Evolutionary conservation across 2,888 invertebrate species (phyloP).

Genomic region (Cordilura impudica): DNA sequence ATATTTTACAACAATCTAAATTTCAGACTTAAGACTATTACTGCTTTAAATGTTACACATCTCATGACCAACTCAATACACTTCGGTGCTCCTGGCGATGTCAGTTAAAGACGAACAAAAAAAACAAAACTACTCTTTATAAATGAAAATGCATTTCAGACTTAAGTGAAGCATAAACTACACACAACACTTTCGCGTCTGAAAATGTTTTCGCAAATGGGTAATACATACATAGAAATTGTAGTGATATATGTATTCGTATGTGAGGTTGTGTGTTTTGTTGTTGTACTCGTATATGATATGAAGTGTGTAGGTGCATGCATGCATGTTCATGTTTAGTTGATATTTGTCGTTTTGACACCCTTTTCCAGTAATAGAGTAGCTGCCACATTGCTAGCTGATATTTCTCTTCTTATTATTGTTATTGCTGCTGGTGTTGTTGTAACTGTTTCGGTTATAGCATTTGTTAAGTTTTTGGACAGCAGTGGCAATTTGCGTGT

Average conservation of each 20-base stretch:
- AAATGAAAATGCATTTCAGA: conserved; percentile 50
- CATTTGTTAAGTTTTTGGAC: conserved; percentile 60
- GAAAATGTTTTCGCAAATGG: conserved; percentile 35
- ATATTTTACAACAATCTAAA: no score
- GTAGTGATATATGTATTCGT: conserved; percentile 29
- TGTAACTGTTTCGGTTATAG: conserved; percentile 33
- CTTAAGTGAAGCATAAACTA: conserved; percentile 58
- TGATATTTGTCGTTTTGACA: conserved; percentile 64
- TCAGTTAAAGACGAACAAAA: not conserved
- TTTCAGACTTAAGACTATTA: no score
- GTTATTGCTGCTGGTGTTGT: not conserved
- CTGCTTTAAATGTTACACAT: no score
- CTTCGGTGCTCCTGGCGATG: not conserved
- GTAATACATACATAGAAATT: conserved; percentile 6
- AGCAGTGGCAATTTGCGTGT: conserved; percentile 64
- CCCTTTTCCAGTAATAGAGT: conserved; percentile 58
- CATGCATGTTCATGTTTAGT: conserved; percentile 58
- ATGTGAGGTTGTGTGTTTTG: not conserved
- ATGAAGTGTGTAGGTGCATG: conserved; percentile 5
- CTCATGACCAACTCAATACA: not conserved
- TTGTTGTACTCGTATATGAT: conserved; percentile 9
- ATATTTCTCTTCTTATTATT: conserved; percentile 10
- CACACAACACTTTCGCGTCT: conserved; percentile 52
- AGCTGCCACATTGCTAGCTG: conserved; percentile 49
- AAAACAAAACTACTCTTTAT: conserved; percentile 21